These are phyloP conservation scores for Drosophila birchii DNA, from an alignment of 2,888 invertebrate genomes.

Conservation along the genomic window DNA sequence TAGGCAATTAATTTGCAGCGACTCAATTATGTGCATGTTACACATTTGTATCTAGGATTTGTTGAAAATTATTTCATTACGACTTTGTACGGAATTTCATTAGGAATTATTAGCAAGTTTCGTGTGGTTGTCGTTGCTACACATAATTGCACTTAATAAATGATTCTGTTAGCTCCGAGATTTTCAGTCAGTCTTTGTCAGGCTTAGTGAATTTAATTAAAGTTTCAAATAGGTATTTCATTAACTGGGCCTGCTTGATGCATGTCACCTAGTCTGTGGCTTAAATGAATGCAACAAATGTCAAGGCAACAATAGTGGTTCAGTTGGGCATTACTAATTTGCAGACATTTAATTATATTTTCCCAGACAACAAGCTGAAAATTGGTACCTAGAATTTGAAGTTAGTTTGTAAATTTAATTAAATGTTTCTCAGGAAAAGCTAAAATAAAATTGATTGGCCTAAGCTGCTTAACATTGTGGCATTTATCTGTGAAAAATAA, in stretches of 20 bases:
- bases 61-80: neutral
- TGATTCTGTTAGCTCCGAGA: neutral
- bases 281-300: constrained; percentile 20
- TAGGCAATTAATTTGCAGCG: constrained; percentile 55
- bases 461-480: neutral
- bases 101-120: neutral
- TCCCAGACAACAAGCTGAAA: no score
- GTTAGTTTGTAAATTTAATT: neutral
- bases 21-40: constrained; percentile 30
- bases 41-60: constrained; percentile 10
- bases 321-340: neutral
- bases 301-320: constrained; percentile 15
- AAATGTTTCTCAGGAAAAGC: no score
- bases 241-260: constrained; percentile 7
- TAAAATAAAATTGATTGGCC: neutral
- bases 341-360: neutral
- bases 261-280: constrained; percentile 9
- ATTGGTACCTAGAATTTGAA: neutral
- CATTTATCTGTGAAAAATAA: neutral
- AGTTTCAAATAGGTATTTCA: constrained; percentile 13
- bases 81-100: constrained; percentile 5
- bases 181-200: constrained; percentile 2
- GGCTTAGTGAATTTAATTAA: constrained; percentile 9
- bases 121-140: neutral
- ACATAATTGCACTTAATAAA: constrained; percentile 1